Evolutionary conservation across 2,113 vertebrate species (phyloP).

Genomic region (Coreoperca whiteheadi): DNA sequence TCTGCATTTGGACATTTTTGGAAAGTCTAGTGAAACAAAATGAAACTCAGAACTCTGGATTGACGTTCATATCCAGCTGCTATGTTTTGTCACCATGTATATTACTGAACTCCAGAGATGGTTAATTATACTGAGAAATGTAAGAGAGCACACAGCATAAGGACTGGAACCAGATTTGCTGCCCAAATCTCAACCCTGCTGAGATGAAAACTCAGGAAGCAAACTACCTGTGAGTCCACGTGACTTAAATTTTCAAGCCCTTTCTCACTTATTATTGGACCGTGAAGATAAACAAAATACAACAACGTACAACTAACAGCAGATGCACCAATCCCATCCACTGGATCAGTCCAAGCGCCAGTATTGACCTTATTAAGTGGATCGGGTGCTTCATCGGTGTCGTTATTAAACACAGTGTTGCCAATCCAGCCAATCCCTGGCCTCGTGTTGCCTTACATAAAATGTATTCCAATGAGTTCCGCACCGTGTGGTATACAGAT

Average conservation of each 20-base stretch:
- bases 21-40: not conserved
- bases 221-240: not conserved
- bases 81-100: not conserved
- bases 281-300: no score
- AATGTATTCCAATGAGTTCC: no score
- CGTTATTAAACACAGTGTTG: no score
- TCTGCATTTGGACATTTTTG: not conserved
- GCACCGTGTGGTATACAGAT: no score
- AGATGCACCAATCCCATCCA: no score
- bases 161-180: not conserved
- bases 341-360: not conserved
- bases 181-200: no score
- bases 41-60: not conserved
- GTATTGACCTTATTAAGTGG: no score
- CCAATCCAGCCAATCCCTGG: no score
- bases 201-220: no score
- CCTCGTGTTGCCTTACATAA: no score
- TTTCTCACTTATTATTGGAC: not conserved
- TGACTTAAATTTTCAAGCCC: not conserved
- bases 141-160: not conserved
- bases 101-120: not conserved
- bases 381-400: not conserved
- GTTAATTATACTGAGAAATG: not conserved
- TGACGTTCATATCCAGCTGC: no score
- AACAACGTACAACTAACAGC: no score